These are phyloP conservation scores for Pilophorus perplexus DNA, from an alignment of 2,888 invertebrate species.

Conservation along the genomic window DNA sequence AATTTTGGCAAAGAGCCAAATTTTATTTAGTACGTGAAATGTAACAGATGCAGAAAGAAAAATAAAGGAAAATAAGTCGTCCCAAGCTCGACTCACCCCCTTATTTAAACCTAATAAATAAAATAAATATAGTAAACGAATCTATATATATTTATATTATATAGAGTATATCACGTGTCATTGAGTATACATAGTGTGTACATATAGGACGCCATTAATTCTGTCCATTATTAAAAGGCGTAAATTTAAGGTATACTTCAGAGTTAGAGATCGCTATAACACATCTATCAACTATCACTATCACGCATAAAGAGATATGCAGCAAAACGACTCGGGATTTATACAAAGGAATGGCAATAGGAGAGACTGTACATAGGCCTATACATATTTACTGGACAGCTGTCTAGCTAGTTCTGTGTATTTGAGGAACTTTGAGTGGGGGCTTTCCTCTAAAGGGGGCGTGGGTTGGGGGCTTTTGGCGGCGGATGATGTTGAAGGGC, in stretches of 20 bases:
- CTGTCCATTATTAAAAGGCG: slow-evolving; percentile 44
- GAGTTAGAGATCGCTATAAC: slow-evolving; percentile 47
- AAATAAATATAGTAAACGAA: slow-evolving; percentile 46
- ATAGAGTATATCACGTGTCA: slow-evolving; percentile 46
- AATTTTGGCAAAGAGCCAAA: slow-evolving; percentile 9
- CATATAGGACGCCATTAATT: slow-evolving; percentile 43
- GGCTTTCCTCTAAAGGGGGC: slow-evolving; percentile 74
- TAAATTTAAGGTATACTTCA: slow-evolving; percentile 45
- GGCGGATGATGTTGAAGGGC: slow-evolving; percentile 49
- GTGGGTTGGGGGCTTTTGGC: slow-evolving; percentile 49
- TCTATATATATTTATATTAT: too few species aligned
- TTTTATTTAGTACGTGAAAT: not conserved
- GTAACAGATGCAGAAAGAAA: not conserved
- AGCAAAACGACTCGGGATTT: slow-evolving; percentile 45
- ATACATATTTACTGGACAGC: slow-evolving; percentile 94
- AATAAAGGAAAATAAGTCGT: slow-evolving; percentile 35
- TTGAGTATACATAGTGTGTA: slow-evolving; percentile 47
- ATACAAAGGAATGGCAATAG: slow-evolving; percentile 48
- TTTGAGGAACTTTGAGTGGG: slow-evolving; percentile 95
- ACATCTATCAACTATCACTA: slow-evolving; percentile 45
- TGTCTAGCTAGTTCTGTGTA: slow-evolving; percentile 98
- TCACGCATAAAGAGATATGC: slow-evolving; percentile 47
- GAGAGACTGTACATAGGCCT: slow-evolving; percentile 51
- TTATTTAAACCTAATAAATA: slow-evolving; percentile 40
- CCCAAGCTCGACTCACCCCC: slow-evolving; percentile 23